Percentiles rank a stretch among this genome's conserved stretches.
Evolutionary conservation across 2,113 vertebrate genomes (phyloP).

Genomic region (Festucalex cinctus): DNA sequence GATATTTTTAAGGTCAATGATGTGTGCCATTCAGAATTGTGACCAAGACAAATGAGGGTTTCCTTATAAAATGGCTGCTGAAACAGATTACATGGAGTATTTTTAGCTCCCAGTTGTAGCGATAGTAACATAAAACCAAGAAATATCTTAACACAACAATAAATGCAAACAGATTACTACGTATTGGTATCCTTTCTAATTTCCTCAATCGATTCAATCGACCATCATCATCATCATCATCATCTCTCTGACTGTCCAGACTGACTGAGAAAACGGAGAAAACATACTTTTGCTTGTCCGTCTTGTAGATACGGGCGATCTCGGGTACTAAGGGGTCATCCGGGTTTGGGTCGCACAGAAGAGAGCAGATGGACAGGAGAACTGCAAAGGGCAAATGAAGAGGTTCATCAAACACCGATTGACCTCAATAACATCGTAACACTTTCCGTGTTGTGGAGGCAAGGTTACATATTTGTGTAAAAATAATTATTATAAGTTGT

Average conservation of each 20-base stretch:
- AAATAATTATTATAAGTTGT: not conserved
- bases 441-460: not conserved
- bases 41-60: not conserved
- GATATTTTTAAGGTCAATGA: constrained; percentile 1
- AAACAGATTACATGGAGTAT: too few relatives aligned
- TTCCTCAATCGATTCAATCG: too few relatives aligned
- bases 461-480: not conserved
- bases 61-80: too few relatives aligned
- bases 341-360: constrained; percentile 99
- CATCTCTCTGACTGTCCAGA: too few relatives aligned
- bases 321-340: constrained; percentile 99
- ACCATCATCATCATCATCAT: too few relatives aligned
- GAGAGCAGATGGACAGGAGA: constrained; percentile 99
- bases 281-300: constrained; percentile 99
- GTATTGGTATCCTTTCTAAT: too few relatives aligned
- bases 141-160: too few relatives aligned
- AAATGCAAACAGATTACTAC: too few relatives aligned
- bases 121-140: too few relatives aligned
- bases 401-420: constrained; percentile 4
- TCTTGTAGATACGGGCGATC: constrained; percentile 99
- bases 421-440: not conserved
- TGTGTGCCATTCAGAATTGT: not conserved
- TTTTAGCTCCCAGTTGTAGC: too few relatives aligned
- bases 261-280: not conserved
- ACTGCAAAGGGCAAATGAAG: constrained; percentile 70